Percentiles rank a stretch among this genome's conserved stretches.
These are phyloP conservation scores for Syrphus vitripennis DNA, from an alignment of 2,888 invertebrate species.

Conservation along the genomic window DNA sequence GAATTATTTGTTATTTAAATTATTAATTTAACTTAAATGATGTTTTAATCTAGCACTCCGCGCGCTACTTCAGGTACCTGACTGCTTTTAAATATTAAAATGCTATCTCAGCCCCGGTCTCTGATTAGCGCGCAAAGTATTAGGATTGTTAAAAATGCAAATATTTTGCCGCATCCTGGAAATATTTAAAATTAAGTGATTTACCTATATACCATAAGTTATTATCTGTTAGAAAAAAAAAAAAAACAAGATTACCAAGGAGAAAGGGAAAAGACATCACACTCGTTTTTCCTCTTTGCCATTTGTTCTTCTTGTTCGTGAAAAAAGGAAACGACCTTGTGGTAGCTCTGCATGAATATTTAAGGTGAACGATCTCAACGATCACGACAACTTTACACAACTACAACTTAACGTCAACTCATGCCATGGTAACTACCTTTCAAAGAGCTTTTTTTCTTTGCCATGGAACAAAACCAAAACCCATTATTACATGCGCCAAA, in stretches of 20 bases:
- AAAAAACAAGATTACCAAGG: not conserved
- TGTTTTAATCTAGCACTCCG: slow-evolving; percentile 84
- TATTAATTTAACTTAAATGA: slow-evolving; percentile 74
- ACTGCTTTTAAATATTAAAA: slow-evolving; percentile 84
- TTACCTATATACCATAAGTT: not conserved
- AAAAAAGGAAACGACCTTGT: slow-evolving; percentile 79
- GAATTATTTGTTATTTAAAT: not conserved
- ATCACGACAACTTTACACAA: slow-evolving; percentile 74
- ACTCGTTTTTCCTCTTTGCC: slow-evolving; percentile 8
- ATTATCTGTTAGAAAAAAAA: not conserved
- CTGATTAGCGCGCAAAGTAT: slow-evolving; percentile 93
- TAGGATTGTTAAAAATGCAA: slow-evolving; percentile 74
- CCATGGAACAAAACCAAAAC: slow-evolving; percentile 32
- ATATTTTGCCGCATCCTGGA: slow-evolving; percentile 22
- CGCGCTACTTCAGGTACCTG: slow-evolving; percentile 99
- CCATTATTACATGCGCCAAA: slow-evolving; percentile 41
- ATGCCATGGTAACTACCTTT: slow-evolving; percentile 50
- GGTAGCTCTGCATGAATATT: slow-evolving; percentile 76
- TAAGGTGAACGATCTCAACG: slow-evolving; percentile 81
- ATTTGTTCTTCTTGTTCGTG: slow-evolving; percentile 29
- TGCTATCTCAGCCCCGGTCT: slow-evolving; percentile 88
- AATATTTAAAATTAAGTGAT: slow-evolving; percentile 3
- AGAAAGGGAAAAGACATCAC: slow-evolving; percentile 5
- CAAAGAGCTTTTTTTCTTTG: slow-evolving; percentile 46
- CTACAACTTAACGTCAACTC: slow-evolving; percentile 40